A percentile compares a stretch with the other conserved stretches of the same genome.
These are phyloP conservation scores for Pammene fasciana DNA, from an alignment of 2,888 invertebrate genomes.

Conservation along the genomic window DNA sequence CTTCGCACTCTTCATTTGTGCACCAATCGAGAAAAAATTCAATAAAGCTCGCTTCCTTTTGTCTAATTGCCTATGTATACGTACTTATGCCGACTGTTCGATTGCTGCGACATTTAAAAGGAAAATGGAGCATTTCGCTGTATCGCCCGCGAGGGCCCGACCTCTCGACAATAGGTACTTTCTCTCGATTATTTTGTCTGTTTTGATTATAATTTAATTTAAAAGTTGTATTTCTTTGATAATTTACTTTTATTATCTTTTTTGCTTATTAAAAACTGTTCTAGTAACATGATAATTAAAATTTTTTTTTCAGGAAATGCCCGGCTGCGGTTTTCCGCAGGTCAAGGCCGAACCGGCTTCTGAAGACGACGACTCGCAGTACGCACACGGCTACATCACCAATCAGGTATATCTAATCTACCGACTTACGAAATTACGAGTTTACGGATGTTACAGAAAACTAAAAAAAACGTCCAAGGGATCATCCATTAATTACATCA, in stretches of 20 bases:
- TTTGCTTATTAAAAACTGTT: neutral
- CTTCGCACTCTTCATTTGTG: conserved; percentile 77
- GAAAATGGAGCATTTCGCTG: conserved; percentile 55
- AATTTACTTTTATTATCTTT: neutral
- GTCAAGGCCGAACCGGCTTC: conserved; percentile 74
- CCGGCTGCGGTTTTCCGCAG: conserved; percentile 59
- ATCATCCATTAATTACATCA: no score
- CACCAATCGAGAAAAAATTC: conserved; percentile 81
- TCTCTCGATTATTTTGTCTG: conserved; percentile 16
- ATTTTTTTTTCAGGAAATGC: conserved; percentile 64
- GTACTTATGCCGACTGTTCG: conserved; percentile 65
- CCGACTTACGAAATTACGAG: no score
- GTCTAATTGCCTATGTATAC: conserved; percentile 79
- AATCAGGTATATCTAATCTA: conserved; percentile 56
- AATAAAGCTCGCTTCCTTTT: conserved; percentile 79
- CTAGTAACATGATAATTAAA: neutral
- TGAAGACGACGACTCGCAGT: conserved; percentile 69
- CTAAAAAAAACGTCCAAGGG: no score
- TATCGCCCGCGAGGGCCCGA: conserved; percentile 47
- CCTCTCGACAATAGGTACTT: conserved; percentile 31
- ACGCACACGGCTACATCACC: conserved; percentile 56
- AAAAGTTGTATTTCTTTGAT: neutral
- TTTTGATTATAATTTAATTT: conserved; percentile 10
- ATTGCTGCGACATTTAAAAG: conserved; percentile 61
- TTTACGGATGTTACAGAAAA: no score